Conservation (phyloP, 1,140 invertebrate genomes). For the Drosophila subpulchrella region DNA sequence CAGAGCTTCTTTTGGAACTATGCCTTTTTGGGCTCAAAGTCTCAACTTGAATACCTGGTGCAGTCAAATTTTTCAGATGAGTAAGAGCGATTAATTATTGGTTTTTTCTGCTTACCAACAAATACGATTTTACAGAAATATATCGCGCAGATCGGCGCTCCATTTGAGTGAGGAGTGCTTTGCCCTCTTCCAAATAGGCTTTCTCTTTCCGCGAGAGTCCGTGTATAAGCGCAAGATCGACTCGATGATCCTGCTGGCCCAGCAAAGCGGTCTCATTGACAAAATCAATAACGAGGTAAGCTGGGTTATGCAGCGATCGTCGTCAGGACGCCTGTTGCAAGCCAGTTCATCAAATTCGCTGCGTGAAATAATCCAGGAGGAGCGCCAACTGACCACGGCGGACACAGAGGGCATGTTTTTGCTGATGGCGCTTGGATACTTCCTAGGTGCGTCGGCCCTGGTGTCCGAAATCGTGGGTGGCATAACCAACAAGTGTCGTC, state of each 20-base stretch:
- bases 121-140: slow-evolving; percentile 59
- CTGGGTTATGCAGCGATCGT: slow-evolving; percentile 88
- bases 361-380: slow-evolving; percentile 85
- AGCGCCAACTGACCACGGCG: slow-evolving; percentile 89
- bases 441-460: slow-evolving; percentile 86
- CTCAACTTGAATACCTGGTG: slow-evolving; percentile 88
- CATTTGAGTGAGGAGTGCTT: slow-evolving; percentile 90
- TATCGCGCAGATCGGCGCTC: slow-evolving; percentile 87
- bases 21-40: slow-evolving; percentile 89
- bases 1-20: slow-evolving; percentile 90
- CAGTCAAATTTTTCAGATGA: slow-evolving; percentile 88
- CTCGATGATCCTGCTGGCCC: slow-evolving; percentile 86
- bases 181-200: slow-evolving; percentile 87
- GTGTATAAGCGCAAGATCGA: slow-evolving; percentile 87
- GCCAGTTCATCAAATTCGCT: slow-evolving; percentile 75
- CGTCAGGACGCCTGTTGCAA: slow-evolving; percentile 86
- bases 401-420: slow-evolving; percentile 93
- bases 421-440: slow-evolving; percentile 88
- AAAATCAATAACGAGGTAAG: slow-evolving; percentile 89
- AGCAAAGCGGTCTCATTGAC: slow-evolving; percentile 88
- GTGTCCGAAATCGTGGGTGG: slow-evolving; percentile 88
- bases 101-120: background rate
- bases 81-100: slow-evolving; percentile 75
- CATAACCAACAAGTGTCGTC: slow-evolving; percentile 86
- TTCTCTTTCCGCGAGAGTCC: slow-evolving; percentile 87